Conservation (phyloP, 2,888 invertebrate species). For the Crossocerus cetratus region DNA sequence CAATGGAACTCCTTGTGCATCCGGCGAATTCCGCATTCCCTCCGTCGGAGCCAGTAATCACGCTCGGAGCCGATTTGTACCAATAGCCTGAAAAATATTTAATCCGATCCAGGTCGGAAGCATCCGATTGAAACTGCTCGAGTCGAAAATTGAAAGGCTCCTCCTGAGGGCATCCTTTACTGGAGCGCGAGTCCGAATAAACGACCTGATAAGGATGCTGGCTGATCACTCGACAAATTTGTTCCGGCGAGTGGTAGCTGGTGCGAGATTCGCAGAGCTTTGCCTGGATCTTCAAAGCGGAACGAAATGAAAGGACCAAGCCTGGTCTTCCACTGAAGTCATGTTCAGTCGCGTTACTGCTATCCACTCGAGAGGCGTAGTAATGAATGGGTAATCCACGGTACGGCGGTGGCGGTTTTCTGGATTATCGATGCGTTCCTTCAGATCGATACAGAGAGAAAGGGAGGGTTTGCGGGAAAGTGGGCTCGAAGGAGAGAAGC, state of each 20-base stretch:
- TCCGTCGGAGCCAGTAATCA: too few relatives aligned
- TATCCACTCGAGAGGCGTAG: slow-evolving; percentile 5
- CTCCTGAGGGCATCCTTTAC: too few relatives aligned
- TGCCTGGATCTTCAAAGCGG: neutral
- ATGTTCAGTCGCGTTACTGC: slow-evolving; percentile 7
- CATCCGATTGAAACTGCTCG: too few relatives aligned
- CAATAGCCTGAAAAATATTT: too few relatives aligned
- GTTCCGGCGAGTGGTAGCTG: neutral
- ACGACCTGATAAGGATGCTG: neutral
- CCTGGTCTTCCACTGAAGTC: neutral
- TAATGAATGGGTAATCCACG: slow-evolving; percentile 25
- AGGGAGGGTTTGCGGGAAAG: neutral
- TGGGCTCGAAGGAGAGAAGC: neutral
- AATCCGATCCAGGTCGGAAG: too few relatives aligned
- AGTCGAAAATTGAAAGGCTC: too few relatives aligned
- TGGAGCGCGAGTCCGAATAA: neutral
- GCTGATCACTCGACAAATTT: neutral
- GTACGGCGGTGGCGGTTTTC: slow-evolving; percentile 2
- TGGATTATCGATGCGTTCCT: slow-evolving; percentile 13
- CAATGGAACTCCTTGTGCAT: too few relatives aligned
- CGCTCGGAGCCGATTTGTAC: too few relatives aligned
- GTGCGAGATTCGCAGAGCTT: neutral
- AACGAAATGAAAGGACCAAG: neutral
- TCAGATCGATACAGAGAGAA: neutral
- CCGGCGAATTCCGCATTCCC: too few relatives aligned